Evolutionary conservation across 2,113 vertebrate genomes (phyloP), one percentile per base, ranked within the genome.

Genomic region (Tetraodon nigroviridis): DNA sequence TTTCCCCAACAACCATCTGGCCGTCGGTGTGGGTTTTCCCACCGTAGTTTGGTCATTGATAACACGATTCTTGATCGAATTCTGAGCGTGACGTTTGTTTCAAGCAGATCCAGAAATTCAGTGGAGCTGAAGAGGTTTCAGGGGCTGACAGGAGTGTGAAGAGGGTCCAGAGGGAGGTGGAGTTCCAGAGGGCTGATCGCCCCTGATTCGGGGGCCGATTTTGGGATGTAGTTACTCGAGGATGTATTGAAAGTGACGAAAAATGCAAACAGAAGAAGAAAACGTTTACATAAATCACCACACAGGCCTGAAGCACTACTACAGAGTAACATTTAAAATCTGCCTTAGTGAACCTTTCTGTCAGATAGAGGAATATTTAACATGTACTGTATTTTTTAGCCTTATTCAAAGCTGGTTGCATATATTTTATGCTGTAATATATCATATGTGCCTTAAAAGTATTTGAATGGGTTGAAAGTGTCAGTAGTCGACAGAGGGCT

Each of bases 331-430:
- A 62, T 68, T 42, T 37, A 53, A 64, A 59, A 64, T 24, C 68
- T 81, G 64, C 74, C 61, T 75, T 73, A 67, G 65, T 63, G 50
- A 82, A 72, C 47, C 51, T 50, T 61, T 42, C 51, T 62, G 66
- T 69, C 69, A 42, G 65, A 68, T 61, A 48, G 37, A 71, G 46
- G 82, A 70, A 50, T 67, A 55, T 75, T 76, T 82, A 69, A 64
- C 82, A 76, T 63, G 67, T 84, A 79, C 69, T 79, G 80, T 86
- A 83, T 83, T 71, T 46, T 73, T n/a, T 73, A 66, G 56, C 75
- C 68, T 73, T 75, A 60, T 53, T 37, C 64, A 61, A 81, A 76
- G 59, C 66, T 70, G 74, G 59, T 75, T 59, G 53, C 76, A 29
- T 61, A 72, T 75, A 84, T 82, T 76, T 83, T 72, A 71, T 83